Percentiles rank a stretch among this genome's conserved stretches.
Conservation (phyloP, 2,113 vertebrate species). For the Lathamus discolor region DNA sequence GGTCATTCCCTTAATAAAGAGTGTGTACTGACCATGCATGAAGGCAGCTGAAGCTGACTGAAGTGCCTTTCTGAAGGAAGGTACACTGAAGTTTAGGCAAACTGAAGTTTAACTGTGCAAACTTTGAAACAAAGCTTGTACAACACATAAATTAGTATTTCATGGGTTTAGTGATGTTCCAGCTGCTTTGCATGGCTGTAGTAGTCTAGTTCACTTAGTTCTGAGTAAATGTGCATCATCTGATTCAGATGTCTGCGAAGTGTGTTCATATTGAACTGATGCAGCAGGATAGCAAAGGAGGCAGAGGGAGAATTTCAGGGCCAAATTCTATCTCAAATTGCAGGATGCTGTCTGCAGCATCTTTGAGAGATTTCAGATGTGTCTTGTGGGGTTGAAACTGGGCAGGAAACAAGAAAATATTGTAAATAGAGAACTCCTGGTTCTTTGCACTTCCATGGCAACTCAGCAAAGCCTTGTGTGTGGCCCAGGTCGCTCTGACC, state of each 20-base stretch:
- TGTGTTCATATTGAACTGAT: neutral
- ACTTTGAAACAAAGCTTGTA: neutral
- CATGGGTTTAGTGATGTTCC: neutral
- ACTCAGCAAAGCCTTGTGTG: neutral
- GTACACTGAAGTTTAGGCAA: neutral
- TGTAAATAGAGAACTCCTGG: neutral
- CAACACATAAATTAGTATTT: neutral
- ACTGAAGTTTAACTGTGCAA: too few species aligned
- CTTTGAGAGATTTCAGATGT: neutral
- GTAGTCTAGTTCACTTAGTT: neutral
- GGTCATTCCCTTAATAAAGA: neutral
- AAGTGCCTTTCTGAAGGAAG: neutral
- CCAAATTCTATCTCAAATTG: neutral
- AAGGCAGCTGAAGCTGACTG: neutral
- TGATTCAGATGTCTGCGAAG: neutral
- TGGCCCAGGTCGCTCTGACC: neutral
- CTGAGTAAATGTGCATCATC: neutral
- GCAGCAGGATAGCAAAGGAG: neutral
- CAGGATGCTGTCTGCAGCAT: neutral
- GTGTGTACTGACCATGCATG: rapidly evolving
- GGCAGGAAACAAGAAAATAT: neutral
- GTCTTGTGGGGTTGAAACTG: neutral
- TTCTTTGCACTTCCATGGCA: neutral
- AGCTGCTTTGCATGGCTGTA: neutral
- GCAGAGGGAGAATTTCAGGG: neutral